Base-by-base conservation (phyloP, 2,888 invertebrate genomes). In the Tenthredo notha region DNA sequence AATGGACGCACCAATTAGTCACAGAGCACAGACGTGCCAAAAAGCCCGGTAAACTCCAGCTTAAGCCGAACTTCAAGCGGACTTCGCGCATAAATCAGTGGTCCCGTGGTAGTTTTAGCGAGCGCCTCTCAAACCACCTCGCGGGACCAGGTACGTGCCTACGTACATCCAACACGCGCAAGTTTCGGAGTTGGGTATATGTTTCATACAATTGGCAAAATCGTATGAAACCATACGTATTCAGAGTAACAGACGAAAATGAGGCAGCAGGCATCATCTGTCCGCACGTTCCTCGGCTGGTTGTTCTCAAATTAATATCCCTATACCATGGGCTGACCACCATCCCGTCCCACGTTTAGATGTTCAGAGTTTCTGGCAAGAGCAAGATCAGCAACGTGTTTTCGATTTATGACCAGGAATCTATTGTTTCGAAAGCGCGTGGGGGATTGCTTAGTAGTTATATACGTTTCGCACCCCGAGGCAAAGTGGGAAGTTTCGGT, bases 51-150 rank as follows among this genome's bases (percentile, higher is more conserved):
- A 89, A 90, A 89, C 89, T 90, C 89, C 86, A 83, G 83, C 83
- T 83, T 87, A 88, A 84, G 85, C 61, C 78, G 82, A 91, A 91
- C 89, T 91, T 90, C 88, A 85, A 88, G 84, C 67, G 85, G 90
- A 91, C 90, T 90, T 90, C 78, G 87, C 78, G 85, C 89, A 90
- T 91, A 91, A 91, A 91, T 91, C 91, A 91, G 87, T 84, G 84
- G 86, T 88, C 87, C 87, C 84, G 85, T 86, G 85, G 87, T 85
- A 86, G 88, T 90, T 90, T 89, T 87, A 88, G 87, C 86, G 86
- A 86, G 87, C 67, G 25, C 47, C 47, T 43, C 67, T 65, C 83
- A 67, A 83, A 65, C 67, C 83, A 65, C 65, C 65, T 21, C 82
- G 65, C 25, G 61, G 43, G 65, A 83, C 58, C 21, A 33, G 18